Conservation (phyloP, 2,113 vertebrate genomes). For the Halichoerus grypus region DNA sequence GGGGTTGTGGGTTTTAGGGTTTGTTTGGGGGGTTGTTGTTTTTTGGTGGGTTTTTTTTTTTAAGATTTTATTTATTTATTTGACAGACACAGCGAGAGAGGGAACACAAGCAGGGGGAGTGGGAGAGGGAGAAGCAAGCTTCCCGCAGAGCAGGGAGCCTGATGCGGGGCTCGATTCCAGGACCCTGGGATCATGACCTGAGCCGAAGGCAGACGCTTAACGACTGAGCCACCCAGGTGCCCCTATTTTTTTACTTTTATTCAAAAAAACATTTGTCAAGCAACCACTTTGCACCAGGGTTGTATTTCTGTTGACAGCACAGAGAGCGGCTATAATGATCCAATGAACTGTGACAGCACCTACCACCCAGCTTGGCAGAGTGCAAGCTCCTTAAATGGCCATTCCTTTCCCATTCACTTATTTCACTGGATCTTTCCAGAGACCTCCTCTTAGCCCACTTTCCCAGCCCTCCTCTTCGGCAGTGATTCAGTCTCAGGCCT, state of each 20-base stretch:
- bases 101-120: too few species aligned
- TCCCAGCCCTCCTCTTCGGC: slow-evolving; percentile 59
- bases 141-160: too few species aligned
- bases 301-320: not conserved
- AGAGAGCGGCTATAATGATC: not conserved
- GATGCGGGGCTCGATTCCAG: too few species aligned
- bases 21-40: not conserved
- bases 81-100: too few species aligned
- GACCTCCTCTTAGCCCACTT: not conserved
- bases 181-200: too few species aligned
- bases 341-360: not conserved
- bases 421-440: not conserved
- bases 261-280: not conserved
- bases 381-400: not conserved
- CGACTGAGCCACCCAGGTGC: too few species aligned
- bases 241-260: not conserved
- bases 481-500: not conserved
- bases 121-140: too few species aligned
- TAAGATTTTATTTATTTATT: too few species aligned
- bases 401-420: not conserved
- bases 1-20: not conserved
- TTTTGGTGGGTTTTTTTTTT: not conserved
- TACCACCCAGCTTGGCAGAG: not conserved
- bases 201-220: too few species aligned
- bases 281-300: not conserved